Conservation (phyloP, 2,888 invertebrate species). For the Antheraea yamamai region DNA sequence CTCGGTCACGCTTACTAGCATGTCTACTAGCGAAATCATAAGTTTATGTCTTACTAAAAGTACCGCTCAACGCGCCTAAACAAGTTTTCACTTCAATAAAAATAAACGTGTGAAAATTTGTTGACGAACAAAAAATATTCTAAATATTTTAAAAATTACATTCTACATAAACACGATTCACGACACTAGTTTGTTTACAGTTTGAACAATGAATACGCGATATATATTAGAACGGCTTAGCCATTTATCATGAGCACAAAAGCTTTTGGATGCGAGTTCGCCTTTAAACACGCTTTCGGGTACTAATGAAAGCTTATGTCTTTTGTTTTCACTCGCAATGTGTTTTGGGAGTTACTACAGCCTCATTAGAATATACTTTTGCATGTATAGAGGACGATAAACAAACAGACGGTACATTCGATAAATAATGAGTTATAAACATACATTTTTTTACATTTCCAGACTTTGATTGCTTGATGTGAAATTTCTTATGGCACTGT, state of each 20-base stretch:
- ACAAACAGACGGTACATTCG: background rate
- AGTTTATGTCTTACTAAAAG: too few relatives aligned
- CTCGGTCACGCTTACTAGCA: too few relatives aligned
- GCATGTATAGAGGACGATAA: background rate
- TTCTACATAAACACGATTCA: background rate
- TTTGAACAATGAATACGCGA: background rate
- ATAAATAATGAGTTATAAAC: background rate
- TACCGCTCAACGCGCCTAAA: too few relatives aligned
- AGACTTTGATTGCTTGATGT: too few relatives aligned
- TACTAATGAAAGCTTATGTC: conserved; percentile 11
- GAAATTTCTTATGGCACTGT: too few relatives aligned
- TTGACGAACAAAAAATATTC: too few relatives aligned
- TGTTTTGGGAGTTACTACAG: background rate
- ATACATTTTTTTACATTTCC: too few relatives aligned
- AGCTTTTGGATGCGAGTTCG: background rate
- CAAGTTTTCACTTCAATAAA: too few relatives aligned
- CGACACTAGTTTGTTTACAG: background rate
- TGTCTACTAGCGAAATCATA: too few relatives aligned
- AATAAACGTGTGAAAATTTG: too few relatives aligned
- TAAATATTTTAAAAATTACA: background rate
- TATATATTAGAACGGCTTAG: conserved; percentile 8
- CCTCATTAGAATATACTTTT: conserved; percentile 2
- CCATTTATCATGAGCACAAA: conserved; percentile 16
- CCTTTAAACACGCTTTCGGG: conserved; percentile 13
- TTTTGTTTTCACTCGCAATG: background rate